Base-by-base conservation (phyloP, 2,113 vertebrate genomes). In the Xenopus borealis region DNA sequence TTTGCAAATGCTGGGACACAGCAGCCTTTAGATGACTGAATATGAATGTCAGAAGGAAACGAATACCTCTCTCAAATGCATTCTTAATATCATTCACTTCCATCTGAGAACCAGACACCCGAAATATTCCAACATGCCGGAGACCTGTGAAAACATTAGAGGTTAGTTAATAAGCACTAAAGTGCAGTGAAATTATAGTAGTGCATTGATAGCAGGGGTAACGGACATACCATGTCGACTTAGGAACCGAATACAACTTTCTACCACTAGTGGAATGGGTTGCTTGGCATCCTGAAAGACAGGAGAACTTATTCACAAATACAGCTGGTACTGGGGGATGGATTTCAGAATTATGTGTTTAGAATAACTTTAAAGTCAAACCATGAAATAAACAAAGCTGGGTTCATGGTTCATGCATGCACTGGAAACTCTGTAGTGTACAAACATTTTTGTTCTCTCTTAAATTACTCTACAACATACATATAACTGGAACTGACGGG, bases 41-140 rank as follows among this genome's bases (percentile, higher is more conserved):
- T 4, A 6, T 40, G 8, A 40, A 40, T 40, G 33, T 40, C 33
- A 40, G 33, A 40, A 9, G 33, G 33, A 6, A 50, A 20, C 61
- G 88, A 72, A 19, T 33, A 98, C 97, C 97, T 92, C 97, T 94
- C 84, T 99, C 97, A 89, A 99, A 99, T 0, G 97, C 96, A 18
- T 98, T 99, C 88, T 98, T 99, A 70, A 99, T 98, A 88, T 99
- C 97, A 50, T 98, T 99, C 81, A 99, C 97, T 81, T 99, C 97
- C 67, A 98, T 96, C 75, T 98, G 97, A 3, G 97, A 99, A 52
- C 97, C 97, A 4, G 97, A 98, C 72, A 99, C 96, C 75, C 97
- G 85, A 88, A 99, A 99, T 82, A 99, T 98, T 10, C 97, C 97
- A 78, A 98, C 96, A 19, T 98, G 96, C 81, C 95, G 95, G 72